These are phyloP conservation scores for Drosophila setifemur DNA, from an alignment of 1,140 invertebrate genomes.

Conservation along the genomic window DNA sequence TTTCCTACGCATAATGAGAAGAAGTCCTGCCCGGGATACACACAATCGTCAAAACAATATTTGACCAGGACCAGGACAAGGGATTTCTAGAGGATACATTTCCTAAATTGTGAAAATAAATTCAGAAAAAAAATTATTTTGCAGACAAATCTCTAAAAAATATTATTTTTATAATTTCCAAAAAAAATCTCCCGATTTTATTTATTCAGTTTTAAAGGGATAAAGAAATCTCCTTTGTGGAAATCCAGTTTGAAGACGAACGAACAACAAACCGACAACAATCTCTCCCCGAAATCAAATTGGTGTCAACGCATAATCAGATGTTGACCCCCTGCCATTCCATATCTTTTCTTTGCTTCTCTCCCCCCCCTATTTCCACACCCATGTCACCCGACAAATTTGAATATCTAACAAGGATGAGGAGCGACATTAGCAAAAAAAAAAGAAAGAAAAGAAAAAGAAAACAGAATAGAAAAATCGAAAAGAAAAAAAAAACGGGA, in stretches of 20 bases:
- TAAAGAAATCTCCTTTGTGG: not conserved
- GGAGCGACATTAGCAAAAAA: conserved; percentile 33
- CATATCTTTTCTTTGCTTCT: not conserved
- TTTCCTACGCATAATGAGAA: conserved; percentile 15
- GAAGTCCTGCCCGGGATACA: not conserved
- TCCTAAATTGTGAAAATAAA: too few species aligned
- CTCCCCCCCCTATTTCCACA: not conserved
- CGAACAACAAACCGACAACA: conserved; percentile 3
- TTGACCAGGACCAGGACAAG: conserved; percentile 7
- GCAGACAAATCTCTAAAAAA: too few species aligned
- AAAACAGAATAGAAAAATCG: conserved; percentile 3
- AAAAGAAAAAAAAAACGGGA: not conserved
- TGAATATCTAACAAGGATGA: conserved; percentile 76
- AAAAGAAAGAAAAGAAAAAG: not conserved
- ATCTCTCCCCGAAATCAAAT: conserved; percentile 31
- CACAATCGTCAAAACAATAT: conserved; percentile 19
- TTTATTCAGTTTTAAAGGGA: not conserved
- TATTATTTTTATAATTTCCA: too few species aligned
- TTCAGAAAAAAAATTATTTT: too few species aligned
- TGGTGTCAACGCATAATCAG: conserved; percentile 62
- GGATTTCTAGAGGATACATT: not conserved
- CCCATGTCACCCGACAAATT: conserved; percentile 40
- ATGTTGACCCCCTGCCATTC: conserved; percentile 35
- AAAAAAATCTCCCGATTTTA: too few species aligned
- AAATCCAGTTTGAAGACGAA: not conserved